Conservation (phyloP, 2,888 invertebrate genomes). For the Lasioglossum lativentre region DNA sequence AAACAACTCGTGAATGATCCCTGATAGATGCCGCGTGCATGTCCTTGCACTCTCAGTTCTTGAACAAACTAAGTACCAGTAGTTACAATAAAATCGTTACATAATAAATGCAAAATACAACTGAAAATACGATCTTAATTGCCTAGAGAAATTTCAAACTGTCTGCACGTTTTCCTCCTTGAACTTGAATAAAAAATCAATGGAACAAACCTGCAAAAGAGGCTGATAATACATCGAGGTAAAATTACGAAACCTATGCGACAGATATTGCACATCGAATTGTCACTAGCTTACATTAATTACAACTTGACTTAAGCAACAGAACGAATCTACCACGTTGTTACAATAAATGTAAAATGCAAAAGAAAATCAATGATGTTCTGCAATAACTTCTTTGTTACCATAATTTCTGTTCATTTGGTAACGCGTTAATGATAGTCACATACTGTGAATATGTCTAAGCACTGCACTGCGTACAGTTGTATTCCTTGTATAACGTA, state of each 20-base stretch:
- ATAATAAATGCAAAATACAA: conserved; percentile 45
- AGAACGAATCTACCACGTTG: conserved; percentile 1
- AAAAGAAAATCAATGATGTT: conserved; percentile 14
- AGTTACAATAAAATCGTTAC: conserved; percentile 32
- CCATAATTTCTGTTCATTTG: conserved; percentile 23
- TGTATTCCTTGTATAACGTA: not conserved
- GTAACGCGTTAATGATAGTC: conserved; percentile 20
- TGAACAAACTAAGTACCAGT: conserved; percentile 62
- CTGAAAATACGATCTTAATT: conserved; percentile 19
- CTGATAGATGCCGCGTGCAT: conserved; percentile 31
- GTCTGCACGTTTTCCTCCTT: conserved; percentile 16
- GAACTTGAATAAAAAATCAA: conserved; percentile 3
- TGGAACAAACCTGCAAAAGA: conserved; percentile 31
- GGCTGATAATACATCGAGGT: conserved; percentile 7
- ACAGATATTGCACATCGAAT: conserved; percentile 57
- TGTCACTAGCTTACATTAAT: conserved; percentile 29
- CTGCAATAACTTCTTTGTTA: conserved; percentile 11
- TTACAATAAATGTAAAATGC: conserved; percentile 6
- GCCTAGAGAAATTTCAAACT: conserved; percentile 12
- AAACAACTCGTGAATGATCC: conserved; percentile 18
- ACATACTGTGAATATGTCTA: conserved; percentile 23
- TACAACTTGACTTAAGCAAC: conserved; percentile 19
- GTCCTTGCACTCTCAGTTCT: conserved; percentile 35
- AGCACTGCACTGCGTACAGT: not conserved
- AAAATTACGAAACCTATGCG: conserved; percentile 13